Percentiles rank a stretch among this genome's conserved stretches.
Evolutionary conservation across 2,888 invertebrate genomes (phyloP).

Genomic region (Lasioglossum malachurum): DNA sequence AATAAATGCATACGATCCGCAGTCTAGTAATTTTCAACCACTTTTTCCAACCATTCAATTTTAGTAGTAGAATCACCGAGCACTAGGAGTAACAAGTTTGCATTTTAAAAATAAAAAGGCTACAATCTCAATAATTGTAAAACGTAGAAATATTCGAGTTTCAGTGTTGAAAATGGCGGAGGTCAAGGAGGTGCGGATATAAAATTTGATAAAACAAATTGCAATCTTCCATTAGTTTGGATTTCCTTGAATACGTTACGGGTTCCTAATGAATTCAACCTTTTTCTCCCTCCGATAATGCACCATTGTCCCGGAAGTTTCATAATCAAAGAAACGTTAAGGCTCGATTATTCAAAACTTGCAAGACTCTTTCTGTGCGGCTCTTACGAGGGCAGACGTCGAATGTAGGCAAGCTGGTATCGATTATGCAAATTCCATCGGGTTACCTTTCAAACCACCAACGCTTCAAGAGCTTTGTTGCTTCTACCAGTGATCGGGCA

Average conservation of each 20-base stretch:
- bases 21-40: no score
- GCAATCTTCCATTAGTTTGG: not conserved
- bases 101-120: no score
- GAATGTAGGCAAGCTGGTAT: conserved; percentile 32
- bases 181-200: not conserved
- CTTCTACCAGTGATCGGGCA: not conserved
- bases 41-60: not conserved
- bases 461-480: conserved; percentile 11
- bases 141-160: no score
- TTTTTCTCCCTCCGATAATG: not conserved
- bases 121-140: not conserved
- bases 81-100: no score
- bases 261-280: not conserved
- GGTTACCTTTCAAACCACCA: not conserved
- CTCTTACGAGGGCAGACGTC: not conserved
- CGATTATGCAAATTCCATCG: conserved; percentile 43
- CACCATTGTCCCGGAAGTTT: conserved; percentile 8
- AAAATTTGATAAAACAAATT: not conserved
- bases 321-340: not conserved
- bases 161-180: not conserved
- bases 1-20: no score
- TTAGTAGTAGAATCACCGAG: not conserved
- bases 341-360: conserved; percentile 10
- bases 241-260: not conserved
- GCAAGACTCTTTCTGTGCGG: not conserved